Conservation (phyloP, 2,113 vertebrate species). For the Glareola pratincola region DNA sequence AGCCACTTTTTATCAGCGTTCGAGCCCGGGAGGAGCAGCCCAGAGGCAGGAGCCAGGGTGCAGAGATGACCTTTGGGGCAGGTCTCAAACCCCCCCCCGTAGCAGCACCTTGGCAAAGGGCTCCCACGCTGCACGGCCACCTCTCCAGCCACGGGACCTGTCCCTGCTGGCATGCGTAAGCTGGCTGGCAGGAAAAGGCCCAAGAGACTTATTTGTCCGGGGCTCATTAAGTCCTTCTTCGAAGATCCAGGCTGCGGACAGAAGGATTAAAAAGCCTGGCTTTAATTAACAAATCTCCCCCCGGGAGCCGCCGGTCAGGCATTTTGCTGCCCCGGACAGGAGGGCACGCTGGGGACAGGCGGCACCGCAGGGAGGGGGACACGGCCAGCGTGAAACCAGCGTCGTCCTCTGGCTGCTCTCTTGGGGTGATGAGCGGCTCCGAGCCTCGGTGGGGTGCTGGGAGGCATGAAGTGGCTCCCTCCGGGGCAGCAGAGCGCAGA, state of each 20-base stretch:
- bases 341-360: neutral
- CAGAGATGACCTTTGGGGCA: neutral
- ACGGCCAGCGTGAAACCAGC: fast-evolving
- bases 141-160: neutral
- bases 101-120: neutral
- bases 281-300: constrained; percentile 61
- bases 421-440: neutral
- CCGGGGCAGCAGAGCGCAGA: neutral
- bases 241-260: neutral
- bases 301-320: neutral
- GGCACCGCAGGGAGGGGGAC: neutral
- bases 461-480: neutral
- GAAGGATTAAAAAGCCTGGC: constrained; percentile 38
- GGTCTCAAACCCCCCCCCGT: fast-evolving
- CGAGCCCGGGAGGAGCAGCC: neutral
- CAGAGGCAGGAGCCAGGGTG: neutral
- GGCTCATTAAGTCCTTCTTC: constrained; percentile 21
- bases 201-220: neutral
- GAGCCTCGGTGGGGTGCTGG: fast-evolving
- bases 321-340: neutral
- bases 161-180: neutral
- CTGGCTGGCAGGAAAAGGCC: constrained; percentile 40
- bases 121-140: neutral
- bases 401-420: neutral
- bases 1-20: fast-evolving